Percentiles rank a stretch among this genome's conserved stretches.
phyloP scores from a whole-genome alignment of 2,113 vertebrate genomes.

The Lophius piscatorius region DNA sequence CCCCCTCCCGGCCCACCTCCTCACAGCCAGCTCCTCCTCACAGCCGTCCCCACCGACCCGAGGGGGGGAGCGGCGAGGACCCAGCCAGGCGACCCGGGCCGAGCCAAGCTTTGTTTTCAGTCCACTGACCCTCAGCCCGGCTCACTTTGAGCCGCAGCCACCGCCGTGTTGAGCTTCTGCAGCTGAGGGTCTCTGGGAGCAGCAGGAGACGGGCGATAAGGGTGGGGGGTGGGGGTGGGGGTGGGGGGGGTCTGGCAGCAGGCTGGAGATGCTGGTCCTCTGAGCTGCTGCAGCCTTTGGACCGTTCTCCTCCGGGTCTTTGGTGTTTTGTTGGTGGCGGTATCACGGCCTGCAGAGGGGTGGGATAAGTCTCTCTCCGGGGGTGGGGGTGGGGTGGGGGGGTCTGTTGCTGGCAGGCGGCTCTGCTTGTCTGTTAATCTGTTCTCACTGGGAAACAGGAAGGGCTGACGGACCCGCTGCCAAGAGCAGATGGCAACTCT shows the following conservation, averaged over 20 bases:
- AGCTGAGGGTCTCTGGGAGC: conserved; percentile 26
- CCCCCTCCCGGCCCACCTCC: background rate
- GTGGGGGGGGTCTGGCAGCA: conserved; percentile 4
- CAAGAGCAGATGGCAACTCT: conserved; percentile 72
- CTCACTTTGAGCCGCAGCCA: background rate
- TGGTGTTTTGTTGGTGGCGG: conserved; percentile 41
- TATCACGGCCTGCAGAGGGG: conserved; percentile 49
- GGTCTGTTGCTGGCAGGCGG: conserved; percentile 42
- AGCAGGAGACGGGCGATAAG: conserved; percentile 55
- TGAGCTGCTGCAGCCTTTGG: conserved; percentile 18
- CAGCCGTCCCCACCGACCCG: conserved; percentile 11
- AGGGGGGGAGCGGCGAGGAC: conserved; percentile 5
- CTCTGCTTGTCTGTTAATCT: conserved; percentile 67
- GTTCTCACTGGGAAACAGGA: conserved; percentile 21
- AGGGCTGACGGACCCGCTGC: conserved; percentile 52
- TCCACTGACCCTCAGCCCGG: conserved; percentile 28
- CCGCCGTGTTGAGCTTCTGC: conserved; percentile 10
- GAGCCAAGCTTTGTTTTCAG: conserved; percentile 47
- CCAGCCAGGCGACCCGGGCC: conserved; percentile 15
- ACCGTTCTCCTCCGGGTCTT: conserved; percentile 51
- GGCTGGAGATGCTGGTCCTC: conserved; percentile 22
- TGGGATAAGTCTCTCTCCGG: conserved; percentile 55
- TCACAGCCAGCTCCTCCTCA: conserved; percentile 30
- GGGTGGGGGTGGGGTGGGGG: background rate
- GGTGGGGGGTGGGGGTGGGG: background rate